Base-by-base conservation (phyloP, 2,888 invertebrate genomes). In the Drymonia ruficornis region DNA sequence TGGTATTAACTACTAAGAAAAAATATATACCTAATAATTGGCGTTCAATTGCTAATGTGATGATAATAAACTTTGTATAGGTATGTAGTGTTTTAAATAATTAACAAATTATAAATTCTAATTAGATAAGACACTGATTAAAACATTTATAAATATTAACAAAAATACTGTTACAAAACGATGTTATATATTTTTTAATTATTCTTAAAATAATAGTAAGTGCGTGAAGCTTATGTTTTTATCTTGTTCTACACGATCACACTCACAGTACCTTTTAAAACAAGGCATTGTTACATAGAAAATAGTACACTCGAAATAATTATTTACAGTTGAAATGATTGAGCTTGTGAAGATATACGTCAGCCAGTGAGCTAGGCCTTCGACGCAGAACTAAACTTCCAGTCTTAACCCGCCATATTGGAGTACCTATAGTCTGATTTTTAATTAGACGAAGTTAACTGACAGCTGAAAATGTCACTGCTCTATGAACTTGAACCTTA, bases 31-130 rank as follows among this genome's bases (percentile, higher is more conserved):
- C 18, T 16, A 50, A 55, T 48, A 53, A 53, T 54, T 55, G 38
- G 36, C 44, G 36, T 55, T 50, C 31, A 53, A 56, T 57, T 60
- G 52, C 49, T 59, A 59, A 63, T 73, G 63, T 66, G 61, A 70
- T 73, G 66, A 55, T 63, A 59, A 61, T 58, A 62, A 51, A 34
- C 23, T 28, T 11, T 11, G n/a, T 42, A 42, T 44, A 36, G 12
- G 13, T 23, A 50, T 40, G 47, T 23, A 36, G 36, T 36, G 36
- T 62, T 63, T 63, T 53, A 53, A 62, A 53, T 61, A 70, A 66
- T 54, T 67, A 69, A 69, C 70, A 72, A 69, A 69, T 66, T 55
- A 74, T 74, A 74, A 74, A 74, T 71, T 75, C 67, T 69, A 61
- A 47, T 63, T 67, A 67, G 45, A 65, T 54, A 65, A 58, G 67